Conservation (phyloP, 2,797 vertebrate genomes). For the Apogon hyalosoma region DNA sequence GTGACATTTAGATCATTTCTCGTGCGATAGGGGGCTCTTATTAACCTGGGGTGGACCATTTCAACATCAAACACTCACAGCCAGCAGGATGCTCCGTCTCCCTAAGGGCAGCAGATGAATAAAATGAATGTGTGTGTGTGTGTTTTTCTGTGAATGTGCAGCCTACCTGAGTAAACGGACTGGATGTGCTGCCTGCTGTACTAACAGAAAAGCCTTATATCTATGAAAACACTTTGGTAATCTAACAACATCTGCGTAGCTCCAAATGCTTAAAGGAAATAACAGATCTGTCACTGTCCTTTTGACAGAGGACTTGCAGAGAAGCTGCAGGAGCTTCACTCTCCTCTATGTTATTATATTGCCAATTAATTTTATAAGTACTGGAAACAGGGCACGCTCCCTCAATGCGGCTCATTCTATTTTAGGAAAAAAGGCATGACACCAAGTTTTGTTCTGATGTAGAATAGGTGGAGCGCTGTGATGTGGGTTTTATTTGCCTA, state of each 20-base stretch:
- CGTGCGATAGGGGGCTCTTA: constrained; percentile 55
- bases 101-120: constrained; percentile 40
- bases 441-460: constrained; percentile 18
- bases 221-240: constrained; percentile 32
- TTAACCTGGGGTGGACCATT: constrained; percentile 61
- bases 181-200: constrained; percentile 17
- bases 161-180: constrained; percentile 40
- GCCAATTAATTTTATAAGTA: constrained; percentile 11
- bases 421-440: not conserved
- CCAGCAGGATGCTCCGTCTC: constrained; percentile 55
- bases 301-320: not conserved
- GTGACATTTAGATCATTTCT: constrained; percentile 77
- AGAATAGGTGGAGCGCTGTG: constrained; percentile 19
- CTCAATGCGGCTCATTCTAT: not conserved
- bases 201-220: constrained; percentile 30
- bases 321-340: constrained; percentile 21
- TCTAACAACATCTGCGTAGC: not conserved
- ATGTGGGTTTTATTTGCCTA: constrained; percentile 39
- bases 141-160: constrained; percentile 12
- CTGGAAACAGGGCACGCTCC: constrained; percentile 2
- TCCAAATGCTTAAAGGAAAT: not conserved
- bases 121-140: constrained; percentile 17
- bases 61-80: constrained; percentile 67
- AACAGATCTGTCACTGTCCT: constrained; percentile 21
- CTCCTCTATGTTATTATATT: constrained; percentile 12